These are phyloP conservation scores for Epicampocera succincta DNA, from an alignment of 2,888 invertebrate genomes.

Conservation along the genomic window DNA sequence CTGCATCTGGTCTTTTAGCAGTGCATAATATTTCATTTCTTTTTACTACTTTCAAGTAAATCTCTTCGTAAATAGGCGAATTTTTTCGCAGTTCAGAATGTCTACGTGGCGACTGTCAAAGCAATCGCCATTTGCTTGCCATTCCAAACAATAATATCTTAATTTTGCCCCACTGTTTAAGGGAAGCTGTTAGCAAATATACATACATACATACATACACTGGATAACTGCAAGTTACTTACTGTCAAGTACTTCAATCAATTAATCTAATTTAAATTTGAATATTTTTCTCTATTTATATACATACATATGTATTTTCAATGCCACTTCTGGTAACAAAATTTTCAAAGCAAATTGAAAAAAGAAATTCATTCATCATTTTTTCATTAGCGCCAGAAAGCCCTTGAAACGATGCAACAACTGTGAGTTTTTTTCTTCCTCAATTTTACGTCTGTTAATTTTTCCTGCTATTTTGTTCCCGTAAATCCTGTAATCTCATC, in stretches of 20 bases:
- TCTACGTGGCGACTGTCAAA: too few relatives aligned
- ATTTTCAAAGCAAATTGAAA: conserved; percentile 32
- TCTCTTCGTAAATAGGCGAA: too few relatives aligned
- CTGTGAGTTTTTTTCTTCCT: conserved; percentile 50
- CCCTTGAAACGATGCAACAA: conserved; percentile 61
- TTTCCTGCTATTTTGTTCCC: conserved; percentile 56
- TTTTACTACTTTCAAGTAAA: too few relatives aligned
- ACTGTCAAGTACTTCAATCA: conserved; percentile 76
- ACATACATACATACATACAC: too few relatives aligned
- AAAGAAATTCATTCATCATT: conserved; percentile 52
- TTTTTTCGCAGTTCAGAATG: too few relatives aligned
- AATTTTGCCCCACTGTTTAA: too few relatives aligned
- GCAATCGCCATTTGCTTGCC: too few relatives aligned
- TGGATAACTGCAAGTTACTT: conserved; percentile 57
- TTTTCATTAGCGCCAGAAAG: conserved; percentile 40
- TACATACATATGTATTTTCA: too few relatives aligned
- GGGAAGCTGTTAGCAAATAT: too few relatives aligned
- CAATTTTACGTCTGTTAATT: conserved; percentile 20
- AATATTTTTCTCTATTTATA: conserved; percentile 53
- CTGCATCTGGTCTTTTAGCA: too few relatives aligned
- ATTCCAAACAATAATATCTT: too few relatives aligned
- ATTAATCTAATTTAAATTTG: conserved; percentile 80
- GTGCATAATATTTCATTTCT: too few relatives aligned
- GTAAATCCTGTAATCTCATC: conserved; percentile 71
- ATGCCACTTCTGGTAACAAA: conserved; percentile 56